Conservation (phyloP, 2,797 vertebrate species). For the Caiman crocodilus region DNA sequence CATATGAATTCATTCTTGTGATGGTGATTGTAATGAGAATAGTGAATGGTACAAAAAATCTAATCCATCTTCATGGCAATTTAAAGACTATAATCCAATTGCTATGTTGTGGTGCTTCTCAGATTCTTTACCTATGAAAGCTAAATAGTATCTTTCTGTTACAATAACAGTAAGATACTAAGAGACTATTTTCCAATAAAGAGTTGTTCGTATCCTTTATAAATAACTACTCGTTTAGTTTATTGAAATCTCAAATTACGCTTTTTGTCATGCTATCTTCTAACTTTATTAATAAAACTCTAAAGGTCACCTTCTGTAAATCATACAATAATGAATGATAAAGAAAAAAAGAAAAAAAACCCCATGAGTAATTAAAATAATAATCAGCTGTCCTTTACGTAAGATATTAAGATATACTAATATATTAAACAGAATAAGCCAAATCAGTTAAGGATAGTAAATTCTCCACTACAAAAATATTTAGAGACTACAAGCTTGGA, state of each 20-base stretch:
- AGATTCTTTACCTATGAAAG: constrained; percentile 17
- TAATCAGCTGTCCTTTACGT: background rate
- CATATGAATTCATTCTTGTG: constrained; percentile 69
- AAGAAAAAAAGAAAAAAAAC: background rate
- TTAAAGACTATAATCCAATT: constrained; percentile 59
- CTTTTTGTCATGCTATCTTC: background rate
- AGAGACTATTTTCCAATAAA: background rate
- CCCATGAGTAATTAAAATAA: constrained; percentile 32
- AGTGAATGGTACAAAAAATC: constrained; percentile 71
- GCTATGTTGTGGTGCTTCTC: constrained; percentile 34
- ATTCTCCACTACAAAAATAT: background rate
- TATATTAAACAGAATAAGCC: constrained; percentile 20
- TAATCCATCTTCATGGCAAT: constrained; percentile 71
- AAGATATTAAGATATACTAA: background rate
- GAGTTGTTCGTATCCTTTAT: background rate
- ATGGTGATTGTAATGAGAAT: constrained; percentile 74
- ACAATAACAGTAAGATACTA: background rate
- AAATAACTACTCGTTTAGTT: background rate
- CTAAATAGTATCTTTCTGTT: background rate
- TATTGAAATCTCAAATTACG: background rate
- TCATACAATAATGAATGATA: constrained; percentile 3
- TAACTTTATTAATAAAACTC: constrained; percentile 6
- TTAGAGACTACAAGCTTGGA: background rate
- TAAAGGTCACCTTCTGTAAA: constrained; percentile 32
- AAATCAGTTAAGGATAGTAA: background rate